A percentile compares a stretch with the other conserved stretches of the same genome.
Evolutionary conservation across 2,888 invertebrate species (phyloP).

Genomic region (Pollenia amentaria): DNA sequence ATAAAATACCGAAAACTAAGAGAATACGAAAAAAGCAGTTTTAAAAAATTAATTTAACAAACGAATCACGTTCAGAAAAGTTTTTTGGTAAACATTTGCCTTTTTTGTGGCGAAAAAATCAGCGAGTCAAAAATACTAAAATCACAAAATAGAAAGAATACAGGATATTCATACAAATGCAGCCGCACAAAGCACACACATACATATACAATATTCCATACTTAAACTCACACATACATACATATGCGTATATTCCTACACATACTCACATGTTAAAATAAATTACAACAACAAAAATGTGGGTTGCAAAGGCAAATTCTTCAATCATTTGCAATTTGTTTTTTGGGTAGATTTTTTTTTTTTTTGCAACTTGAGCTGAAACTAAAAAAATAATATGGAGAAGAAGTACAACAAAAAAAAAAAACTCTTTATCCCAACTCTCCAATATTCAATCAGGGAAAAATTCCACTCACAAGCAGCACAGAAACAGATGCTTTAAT

Average conservation of each 20-base stretch:
- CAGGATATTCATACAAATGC: not conserved
- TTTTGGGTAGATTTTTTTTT: not conserved
- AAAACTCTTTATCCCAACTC: conserved; percentile 1
- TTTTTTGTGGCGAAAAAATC: conserved; percentile 29
- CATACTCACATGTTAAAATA: not conserved
- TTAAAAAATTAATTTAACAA: conserved; percentile 75
- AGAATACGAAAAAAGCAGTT: conserved; percentile 6
- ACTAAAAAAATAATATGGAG: not conserved
- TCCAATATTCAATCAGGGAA: conserved; percentile 51
- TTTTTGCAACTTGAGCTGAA: not conserved
- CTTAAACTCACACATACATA: too few relatives aligned
- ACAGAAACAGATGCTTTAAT: conserved; percentile 49
- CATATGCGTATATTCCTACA: not conserved
- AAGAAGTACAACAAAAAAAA: not conserved
- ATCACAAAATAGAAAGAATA: conserved; percentile 8
- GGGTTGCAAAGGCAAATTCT: not conserved
- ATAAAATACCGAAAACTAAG: not conserved
- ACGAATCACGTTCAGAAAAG: conserved; percentile 75
- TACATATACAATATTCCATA: not conserved
- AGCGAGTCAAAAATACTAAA: conserved; percentile 51
- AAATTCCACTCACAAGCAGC: conserved; percentile 40
- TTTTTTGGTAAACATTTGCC: conserved; percentile 72
- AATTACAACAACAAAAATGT: not conserved
- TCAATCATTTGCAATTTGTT: conserved; percentile 23
- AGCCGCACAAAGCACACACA: not conserved